Evolutionary conservation across 1,140 invertebrate genomes (phyloP), one percentile per base, ranked within the genome.

Genomic region (Stegodyphus dumicola): DNA sequence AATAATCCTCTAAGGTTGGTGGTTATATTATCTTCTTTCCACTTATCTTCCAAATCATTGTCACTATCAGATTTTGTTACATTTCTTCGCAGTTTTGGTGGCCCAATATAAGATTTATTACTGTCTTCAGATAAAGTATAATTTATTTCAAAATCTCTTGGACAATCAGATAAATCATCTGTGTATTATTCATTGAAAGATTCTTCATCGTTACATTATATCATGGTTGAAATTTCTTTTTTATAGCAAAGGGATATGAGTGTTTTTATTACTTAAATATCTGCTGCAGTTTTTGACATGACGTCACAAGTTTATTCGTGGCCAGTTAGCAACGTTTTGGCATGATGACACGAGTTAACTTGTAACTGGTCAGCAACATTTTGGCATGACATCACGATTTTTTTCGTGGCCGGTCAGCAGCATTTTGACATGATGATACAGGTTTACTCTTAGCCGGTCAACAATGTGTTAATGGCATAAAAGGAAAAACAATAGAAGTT

Each of bases 11-110:
- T n/a, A n/a, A n/a, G n/a, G n/a, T n/a, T 73, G 48, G 70, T 51
- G n/a, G 7, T 73, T 10, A n/a, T 52, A 73, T 73, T 7, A 48
- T 73, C 17, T 1, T 51, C 49, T n/a, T n/a, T n/a, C 70, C 5
- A 73, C 49, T 52, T 3, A 3, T 73, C 70, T 51, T 73, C 70
- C 10, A 73, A 73, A 49, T 73, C 3, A n/a, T 17, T n/a, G 33
- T 73, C 70, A 51, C 70, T 52, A 73, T 73, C 70, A 11, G 70
- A 73, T 33, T 7, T 1, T 73, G 49, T 5, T 73, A 73, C 53
- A 73, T 73, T 73, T 73, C 49, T 73, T 73, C n/a, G 7, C 1
- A 2, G n/a, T n/a, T 52, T 73, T 73, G 65, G 65, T 17, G 65
- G 6, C 65, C 13, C 6, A 67, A 67, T 67, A 67, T 67, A 3